Percentiles rank a stretch among this genome's conserved stretches.
Evolutionary conservation across 2,113 vertebrate genomes (phyloP).

Genomic region (Sus scrofa): DNA sequence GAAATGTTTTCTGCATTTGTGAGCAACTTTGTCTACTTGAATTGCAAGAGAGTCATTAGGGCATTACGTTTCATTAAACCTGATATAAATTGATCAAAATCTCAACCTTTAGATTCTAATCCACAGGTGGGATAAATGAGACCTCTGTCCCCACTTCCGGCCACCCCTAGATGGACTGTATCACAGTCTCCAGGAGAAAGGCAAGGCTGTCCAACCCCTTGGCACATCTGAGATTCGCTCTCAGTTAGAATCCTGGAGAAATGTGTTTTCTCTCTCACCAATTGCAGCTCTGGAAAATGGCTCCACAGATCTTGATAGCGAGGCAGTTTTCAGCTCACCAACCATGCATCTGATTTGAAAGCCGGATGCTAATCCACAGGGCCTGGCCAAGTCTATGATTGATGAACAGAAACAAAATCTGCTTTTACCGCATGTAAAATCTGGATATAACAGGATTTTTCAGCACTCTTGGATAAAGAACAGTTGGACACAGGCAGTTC

Average conservation of each 20-base stretch:
- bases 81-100: neutral
- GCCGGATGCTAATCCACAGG: neutral
- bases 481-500: neutral
- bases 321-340: neutral
- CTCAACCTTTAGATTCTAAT: neutral
- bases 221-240: neutral
- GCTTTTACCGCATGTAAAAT: neutral
- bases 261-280: neutral
- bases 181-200: neutral
- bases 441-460: constrained; percentile 46
- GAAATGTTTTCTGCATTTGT: neutral
- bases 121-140: neutral
- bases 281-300: neutral
- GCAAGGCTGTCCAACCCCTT: neutral
- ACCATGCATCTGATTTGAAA: neutral
- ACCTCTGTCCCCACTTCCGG: neutral
- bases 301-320: neutral
- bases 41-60: neutral
- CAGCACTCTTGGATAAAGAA: constrained; percentile 18
- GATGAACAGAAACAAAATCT: constrained; percentile 23
- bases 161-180: neutral
- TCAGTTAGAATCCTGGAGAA: neutral
- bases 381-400: constrained; percentile 3
- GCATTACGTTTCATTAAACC: neutral
- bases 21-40: neutral